Conservation (phyloP, 2,888 invertebrate species). For the Drosophila gaucha region DNA sequence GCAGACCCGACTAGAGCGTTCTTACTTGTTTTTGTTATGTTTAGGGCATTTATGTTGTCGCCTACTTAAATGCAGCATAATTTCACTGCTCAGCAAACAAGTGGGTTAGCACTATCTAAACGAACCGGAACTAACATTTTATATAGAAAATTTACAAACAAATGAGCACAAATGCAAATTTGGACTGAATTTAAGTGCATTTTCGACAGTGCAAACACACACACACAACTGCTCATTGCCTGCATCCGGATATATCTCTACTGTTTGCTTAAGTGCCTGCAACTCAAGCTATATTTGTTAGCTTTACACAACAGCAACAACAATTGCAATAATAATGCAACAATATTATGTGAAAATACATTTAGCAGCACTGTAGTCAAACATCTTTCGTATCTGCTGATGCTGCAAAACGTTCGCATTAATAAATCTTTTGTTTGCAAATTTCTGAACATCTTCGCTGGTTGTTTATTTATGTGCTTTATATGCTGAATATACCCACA, state of each 20-base stretch:
- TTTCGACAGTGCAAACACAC: constrained; percentile 15
- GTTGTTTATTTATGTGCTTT: constrained; percentile 34
- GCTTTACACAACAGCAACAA: constrained; percentile 37
- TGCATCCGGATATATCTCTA: constrained; percentile 20
- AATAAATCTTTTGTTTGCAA: constrained; percentile 77
- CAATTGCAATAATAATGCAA: constrained; percentile 25
- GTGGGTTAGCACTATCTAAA: not conserved
- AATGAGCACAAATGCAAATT: constrained; percentile 38
- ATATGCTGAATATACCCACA: constrained; percentile 20
- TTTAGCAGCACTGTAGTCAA: constrained; percentile 21
- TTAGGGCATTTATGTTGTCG: not conserved
- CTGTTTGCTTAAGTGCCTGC: constrained; percentile 43
- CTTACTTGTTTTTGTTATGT: not conserved
- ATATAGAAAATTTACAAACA: constrained; percentile 20
- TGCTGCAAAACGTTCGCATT: constrained; percentile 68
- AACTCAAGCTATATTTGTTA: constrained; percentile 70
- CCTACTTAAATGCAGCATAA: constrained; percentile 53
- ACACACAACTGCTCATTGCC: constrained; percentile 4
- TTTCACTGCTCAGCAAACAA: constrained; percentile 23
- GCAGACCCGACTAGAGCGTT: too few relatives aligned
- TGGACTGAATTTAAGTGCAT: constrained; percentile 39
- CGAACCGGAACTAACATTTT: constrained; percentile 17
- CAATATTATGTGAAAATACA: constrained; percentile 41
- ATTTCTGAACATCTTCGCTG: constrained; percentile 51
- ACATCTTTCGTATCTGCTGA: constrained; percentile 54